Base-by-base conservation (phyloP, 2,113 vertebrate genomes). In the Cynopterus brachyotis region DNA sequence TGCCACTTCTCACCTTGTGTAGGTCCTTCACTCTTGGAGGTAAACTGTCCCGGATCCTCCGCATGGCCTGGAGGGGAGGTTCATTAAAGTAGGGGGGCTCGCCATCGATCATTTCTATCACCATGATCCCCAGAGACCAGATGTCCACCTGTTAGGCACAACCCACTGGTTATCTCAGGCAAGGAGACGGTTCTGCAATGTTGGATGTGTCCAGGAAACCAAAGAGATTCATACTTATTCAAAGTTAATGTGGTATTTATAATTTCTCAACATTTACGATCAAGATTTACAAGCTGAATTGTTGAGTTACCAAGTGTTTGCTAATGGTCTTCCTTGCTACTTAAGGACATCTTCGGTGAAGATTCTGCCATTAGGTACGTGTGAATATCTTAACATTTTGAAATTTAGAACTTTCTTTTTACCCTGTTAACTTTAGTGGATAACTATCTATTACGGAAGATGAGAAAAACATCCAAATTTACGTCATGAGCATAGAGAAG, bases 81-180 rank as follows among this genome's bases (percentile, higher is more conserved):
- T 99, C 99, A 0, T 99, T 99, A 97, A 99, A 99, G 97, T 99
- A 99, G 0, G 99, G 99, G 2, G 99, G 99, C 24, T 99, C 99
- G 0, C 99, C 99, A 0, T 99, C 99, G 16, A 99, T 99, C 99
- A 99, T 99, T 98, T 99, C 99, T 13, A 99, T 99, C 96, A 99
- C 99, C 99, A 99, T 99, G 98, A 99, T 99, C 69, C 99, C 99
- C 60, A 99, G 98, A 70, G 99, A 99, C 99, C 99, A 99, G 98
- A 99, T 99, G 84, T 99, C 99, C 97, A 99, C 99, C 99, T 99
- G 97, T 2, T 97, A 96, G 85, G 96, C 35, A 98, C 16, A 87
- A 19, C 0, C 26, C n/a, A 76, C 1, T 37, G 79, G 42, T 97
- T 93, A 96, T 72, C 15, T 83, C 47, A 35, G 85, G 73, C n/a